A percentile compares a stretch with the other conserved stretches of the same genome.
Conservation (phyloP, 2,888 invertebrate genomes). For the Acanthosoma haemorrhoidale region DNA sequence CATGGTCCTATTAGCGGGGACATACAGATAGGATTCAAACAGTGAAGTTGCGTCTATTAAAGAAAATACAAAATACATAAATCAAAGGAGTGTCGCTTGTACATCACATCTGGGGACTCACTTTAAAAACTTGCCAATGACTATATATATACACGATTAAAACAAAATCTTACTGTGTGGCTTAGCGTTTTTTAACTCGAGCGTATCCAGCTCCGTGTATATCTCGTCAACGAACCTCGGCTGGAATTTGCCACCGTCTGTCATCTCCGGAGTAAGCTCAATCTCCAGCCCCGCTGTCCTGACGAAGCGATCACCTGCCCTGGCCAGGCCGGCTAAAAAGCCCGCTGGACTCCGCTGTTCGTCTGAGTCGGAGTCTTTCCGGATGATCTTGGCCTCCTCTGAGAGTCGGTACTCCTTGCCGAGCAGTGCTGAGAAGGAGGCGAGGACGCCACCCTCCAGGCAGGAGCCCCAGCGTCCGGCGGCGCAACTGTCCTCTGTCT, state of each 20-base stretch:
- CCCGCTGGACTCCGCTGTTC: not conserved
- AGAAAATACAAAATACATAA: too few species aligned
- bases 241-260: slow-evolving; percentile 66
- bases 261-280: slow-evolving; percentile 67
- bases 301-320: slow-evolving; percentile 70
- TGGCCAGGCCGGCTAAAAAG: slow-evolving; percentile 63
- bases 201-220: slow-evolving; percentile 72
- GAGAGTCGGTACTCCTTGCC: slow-evolving; percentile 56
- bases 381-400: slow-evolving; percentile 64
- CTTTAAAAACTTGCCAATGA: too few species aligned
- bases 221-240: slow-evolving; percentile 80
- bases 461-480: slow-evolving; percentile 78
- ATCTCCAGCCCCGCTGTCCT: slow-evolving; percentile 73
- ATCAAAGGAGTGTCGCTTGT: too few species aligned
- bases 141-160: too few species aligned
- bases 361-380: slow-evolving; percentile 47
- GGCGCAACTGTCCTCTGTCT: slow-evolving; percentile 67
- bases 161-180: slow-evolving; percentile 76
- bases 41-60: too few species aligned
- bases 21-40: too few species aligned
- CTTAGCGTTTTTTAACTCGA: slow-evolving; percentile 75
- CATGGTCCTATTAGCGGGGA: too few species aligned
- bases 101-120: too few species aligned
- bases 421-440: slow-evolving; percentile 73
- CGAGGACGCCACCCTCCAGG: slow-evolving; percentile 73